Percentiles rank a stretch among this genome's conserved stretches.
phyloP scores from a whole-genome alignment of 2,113 vertebrate genomes.

The Tenebrosternarchus preto region DNA sequence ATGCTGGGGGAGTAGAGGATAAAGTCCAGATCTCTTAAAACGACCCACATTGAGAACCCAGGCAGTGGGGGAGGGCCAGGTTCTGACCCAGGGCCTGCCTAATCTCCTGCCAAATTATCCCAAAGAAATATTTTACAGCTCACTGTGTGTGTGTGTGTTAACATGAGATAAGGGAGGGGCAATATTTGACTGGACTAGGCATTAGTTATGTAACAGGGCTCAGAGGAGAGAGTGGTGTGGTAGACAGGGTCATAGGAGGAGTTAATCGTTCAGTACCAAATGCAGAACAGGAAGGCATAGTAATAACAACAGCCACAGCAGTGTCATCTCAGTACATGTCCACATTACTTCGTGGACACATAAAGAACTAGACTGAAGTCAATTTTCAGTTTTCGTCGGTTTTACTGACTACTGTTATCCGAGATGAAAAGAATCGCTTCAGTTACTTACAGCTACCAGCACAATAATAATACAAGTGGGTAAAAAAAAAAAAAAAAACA shows the following conservation, averaged over 20 bases:
- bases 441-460: conserved; percentile 22
- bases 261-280: conserved; percentile 23
- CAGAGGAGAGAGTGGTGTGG: conserved; percentile 32
- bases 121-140: conserved; percentile 47
- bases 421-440: conserved; percentile 10
- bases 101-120: conserved; percentile 51
- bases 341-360: conserved; percentile 15
- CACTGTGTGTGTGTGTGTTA: conserved; percentile 13
- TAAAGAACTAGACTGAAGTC: not conserved
- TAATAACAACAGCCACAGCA: conserved; percentile 39
- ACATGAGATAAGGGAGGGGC: conserved; percentile 41
- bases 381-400: not conserved
- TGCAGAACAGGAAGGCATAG: conserved; percentile 24
- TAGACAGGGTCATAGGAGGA: conserved; percentile 39
- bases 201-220: conserved; percentile 54
- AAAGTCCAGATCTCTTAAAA: conserved; percentile 55
- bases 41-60: conserved; percentile 45
- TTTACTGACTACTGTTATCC: conserved; percentile 22
- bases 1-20: conserved; percentile 41
- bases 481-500: too few species aligned
- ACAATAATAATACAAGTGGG: conserved; percentile 36
- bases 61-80: conserved; percentile 27
- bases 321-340: conserved; percentile 41
- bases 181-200: conserved; percentile 25
- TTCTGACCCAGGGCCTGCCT: conserved; percentile 50